A percentile compares a stretch with the other conserved stretches of the same genome.
These are phyloP conservation scores for Ondatra zibethicus DNA, from an alignment of 2,113 vertebrate genomes.

Conservation along the genomic window DNA sequence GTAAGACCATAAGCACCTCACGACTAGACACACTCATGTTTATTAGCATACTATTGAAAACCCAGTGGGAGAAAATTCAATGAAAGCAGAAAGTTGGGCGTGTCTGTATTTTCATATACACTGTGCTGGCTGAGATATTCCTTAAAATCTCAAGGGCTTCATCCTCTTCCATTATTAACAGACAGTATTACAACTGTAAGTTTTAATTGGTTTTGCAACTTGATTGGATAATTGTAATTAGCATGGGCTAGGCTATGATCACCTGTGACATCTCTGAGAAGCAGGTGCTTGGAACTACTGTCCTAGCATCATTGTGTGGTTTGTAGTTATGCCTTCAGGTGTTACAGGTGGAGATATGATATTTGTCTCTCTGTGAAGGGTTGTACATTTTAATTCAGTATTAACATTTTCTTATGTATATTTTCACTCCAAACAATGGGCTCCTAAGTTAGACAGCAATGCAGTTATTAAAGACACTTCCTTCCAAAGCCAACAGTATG, in stretches of 20 bases:
- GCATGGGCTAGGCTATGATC: not conserved
- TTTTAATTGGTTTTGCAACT: slow-evolving; percentile 55
- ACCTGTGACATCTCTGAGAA: slow-evolving; percentile 28
- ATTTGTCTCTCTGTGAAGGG: not conserved
- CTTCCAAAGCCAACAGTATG: not conserved
- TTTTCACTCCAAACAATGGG: not conserved
- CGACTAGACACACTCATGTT: not conserved
- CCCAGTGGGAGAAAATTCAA: slow-evolving; percentile 49
- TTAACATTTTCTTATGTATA: not conserved
- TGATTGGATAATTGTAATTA: not conserved
- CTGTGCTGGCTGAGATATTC: not conserved
- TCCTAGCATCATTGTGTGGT: not conserved
- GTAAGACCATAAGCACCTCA: not conserved
- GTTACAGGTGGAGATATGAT: not conserved
- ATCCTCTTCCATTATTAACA: not conserved
- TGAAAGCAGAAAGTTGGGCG: not conserved
- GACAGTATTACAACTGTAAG: not conserved
- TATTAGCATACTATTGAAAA: slow-evolving; percentile 19
- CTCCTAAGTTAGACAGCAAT: not conserved
- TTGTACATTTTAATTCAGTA: not conserved
- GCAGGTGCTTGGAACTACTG: not conserved
- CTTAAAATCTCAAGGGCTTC: slow-evolving; percentile 41
- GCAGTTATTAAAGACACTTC: not conserved
- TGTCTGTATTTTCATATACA: not conserved
- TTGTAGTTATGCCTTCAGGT: not conserved